These are phyloP conservation scores for Porites evermanni DNA, from an alignment of 92 coral and sea anemone species.

Conservation along the genomic window DNA sequence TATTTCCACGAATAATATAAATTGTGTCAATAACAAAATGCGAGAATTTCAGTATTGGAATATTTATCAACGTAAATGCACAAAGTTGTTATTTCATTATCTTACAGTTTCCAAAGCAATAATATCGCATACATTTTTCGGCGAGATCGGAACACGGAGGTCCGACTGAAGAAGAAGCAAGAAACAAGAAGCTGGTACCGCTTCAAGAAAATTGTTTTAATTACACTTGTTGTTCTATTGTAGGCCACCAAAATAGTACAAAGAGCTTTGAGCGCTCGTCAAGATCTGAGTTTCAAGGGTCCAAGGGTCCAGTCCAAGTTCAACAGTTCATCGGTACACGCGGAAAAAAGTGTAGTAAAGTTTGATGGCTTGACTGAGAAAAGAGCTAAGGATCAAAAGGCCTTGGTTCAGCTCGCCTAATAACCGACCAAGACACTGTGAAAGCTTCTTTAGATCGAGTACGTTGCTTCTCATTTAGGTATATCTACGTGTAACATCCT, in stretches of 20 bases:
- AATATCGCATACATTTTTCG: no score
- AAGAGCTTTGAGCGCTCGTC: slow-evolving; percentile 86
- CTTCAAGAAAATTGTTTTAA: neutral
- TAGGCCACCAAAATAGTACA: slow-evolving; percentile 85
- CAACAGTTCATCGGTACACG: neutral
- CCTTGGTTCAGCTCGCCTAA: slow-evolving; percentile 51
- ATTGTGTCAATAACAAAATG: no score
- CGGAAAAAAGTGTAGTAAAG: slow-evolving; percentile 43
- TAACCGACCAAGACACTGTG: neutral
- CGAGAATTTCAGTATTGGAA: no score
- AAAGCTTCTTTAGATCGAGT: neutral
- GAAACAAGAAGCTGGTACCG: no score
- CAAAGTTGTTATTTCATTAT: no score
- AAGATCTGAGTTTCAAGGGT: slow-evolving; percentile 82
- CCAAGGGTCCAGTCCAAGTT: slow-evolving; percentile 73
- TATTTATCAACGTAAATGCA: no score
- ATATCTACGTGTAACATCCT: no score
- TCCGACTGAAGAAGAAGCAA: no score
- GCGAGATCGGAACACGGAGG: no score
- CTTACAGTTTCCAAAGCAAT: no score
- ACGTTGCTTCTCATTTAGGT: neutral
- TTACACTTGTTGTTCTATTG: neutral
- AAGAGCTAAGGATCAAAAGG: slow-evolving; percentile 41
- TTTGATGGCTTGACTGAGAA: slow-evolving; percentile 18
- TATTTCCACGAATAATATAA: no score